A percentile compares a stretch with the other conserved stretches of the same genome.
Evolutionary conservation across 2,113 vertebrate species (phyloP).

Genomic region (Anthoscopus minutus): DNA sequence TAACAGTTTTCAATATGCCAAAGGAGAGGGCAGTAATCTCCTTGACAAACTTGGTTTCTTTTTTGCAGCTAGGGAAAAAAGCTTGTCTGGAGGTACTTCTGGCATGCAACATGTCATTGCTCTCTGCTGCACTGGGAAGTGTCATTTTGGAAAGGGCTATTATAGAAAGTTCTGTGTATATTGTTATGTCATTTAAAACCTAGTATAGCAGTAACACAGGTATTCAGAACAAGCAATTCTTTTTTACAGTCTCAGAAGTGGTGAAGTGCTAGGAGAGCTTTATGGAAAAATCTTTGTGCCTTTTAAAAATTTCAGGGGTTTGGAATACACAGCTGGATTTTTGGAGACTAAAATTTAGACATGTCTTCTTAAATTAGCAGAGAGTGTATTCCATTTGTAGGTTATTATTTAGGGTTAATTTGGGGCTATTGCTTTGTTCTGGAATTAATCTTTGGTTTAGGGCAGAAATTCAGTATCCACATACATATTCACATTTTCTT

Average conservation of each 20-base stretch:
- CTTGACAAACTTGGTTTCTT: background rate
- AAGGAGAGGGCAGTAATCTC: background rate
- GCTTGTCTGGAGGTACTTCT: background rate
- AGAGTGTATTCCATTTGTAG: background rate
- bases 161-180: background rate
- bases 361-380: background rate
- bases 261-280: background rate
- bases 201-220: background rate
- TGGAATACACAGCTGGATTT: background rate
- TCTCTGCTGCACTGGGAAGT: background rate
- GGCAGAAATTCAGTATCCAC: background rate
- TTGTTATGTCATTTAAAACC: background rate
- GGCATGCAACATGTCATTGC: background rate
- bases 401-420: background rate
- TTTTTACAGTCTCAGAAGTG: background rate
- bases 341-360: background rate
- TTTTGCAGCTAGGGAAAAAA: background rate
- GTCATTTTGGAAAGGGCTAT: background rate
- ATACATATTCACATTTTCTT: background rate
- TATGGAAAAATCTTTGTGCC: background rate
- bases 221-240: background rate
- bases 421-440: background rate
- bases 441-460: background rate
- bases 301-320: background rate
- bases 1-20: background rate